phyloP scores from a whole-genome alignment of 2,113 vertebrate species.

The Ophthalmolycus amberensis region DNA sequence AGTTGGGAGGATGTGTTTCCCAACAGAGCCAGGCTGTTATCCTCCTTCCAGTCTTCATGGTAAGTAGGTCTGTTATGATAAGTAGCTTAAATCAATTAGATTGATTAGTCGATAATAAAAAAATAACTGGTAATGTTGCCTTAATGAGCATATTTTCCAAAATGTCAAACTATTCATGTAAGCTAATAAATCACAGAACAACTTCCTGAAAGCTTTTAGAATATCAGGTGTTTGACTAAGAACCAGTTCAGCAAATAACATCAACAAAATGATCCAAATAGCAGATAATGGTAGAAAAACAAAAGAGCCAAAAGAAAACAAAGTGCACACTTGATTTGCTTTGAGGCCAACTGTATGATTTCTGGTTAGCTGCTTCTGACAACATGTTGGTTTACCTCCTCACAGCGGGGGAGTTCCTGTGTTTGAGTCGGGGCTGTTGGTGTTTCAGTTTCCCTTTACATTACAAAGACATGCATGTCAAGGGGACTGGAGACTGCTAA shows the following conservation, averaged over 20 bases:
- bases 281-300: not conserved
- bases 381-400: conserved; percentile 32
- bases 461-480: not conserved
- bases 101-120: not conserved
- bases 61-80: not conserved
- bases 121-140: not conserved
- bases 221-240: not conserved
- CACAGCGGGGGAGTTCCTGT: conserved; percentile 32
- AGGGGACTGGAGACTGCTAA: not conserved
- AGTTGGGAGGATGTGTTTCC: not conserved
- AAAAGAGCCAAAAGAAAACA: not conserved
- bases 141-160: not conserved
- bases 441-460: conserved; percentile 2
- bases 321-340: not conserved
- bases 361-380: conserved; percentile 20
- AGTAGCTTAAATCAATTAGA: not conserved
- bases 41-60: not conserved
- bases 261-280: not conserved
- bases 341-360: not conserved
- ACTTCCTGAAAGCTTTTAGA: not conserved
- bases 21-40: not conserved
- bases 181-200: not conserved
- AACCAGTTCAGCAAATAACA: not conserved
- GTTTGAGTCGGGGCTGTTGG: conserved; percentile 18
- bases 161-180: not conserved